A percentile compares a stretch with the other conserved stretches of the same genome.
Evolutionary conservation across 2,888 invertebrate species (phyloP).

Genomic region (Drosophila rellima): DNA sequence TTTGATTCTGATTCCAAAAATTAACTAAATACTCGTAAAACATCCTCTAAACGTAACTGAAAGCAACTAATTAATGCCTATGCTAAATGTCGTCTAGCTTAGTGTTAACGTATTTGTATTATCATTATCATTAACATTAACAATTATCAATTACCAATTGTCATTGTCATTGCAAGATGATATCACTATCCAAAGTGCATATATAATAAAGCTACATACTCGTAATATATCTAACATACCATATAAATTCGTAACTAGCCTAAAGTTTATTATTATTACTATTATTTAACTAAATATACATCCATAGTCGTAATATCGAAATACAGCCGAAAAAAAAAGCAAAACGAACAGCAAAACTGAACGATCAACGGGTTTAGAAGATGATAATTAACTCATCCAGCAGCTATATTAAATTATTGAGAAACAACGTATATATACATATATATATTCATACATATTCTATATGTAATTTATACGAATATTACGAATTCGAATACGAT

Average conservation of each 20-base stretch:
- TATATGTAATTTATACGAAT: slow-evolving; percentile 24
- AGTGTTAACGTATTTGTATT: slow-evolving; percentile 43
- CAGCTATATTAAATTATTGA: slow-evolving; percentile 23
- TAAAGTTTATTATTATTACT: slow-evolving; percentile 41
- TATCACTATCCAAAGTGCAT: slow-evolving; percentile 57
- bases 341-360: slow-evolving; percentile 48
- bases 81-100: slow-evolving; percentile 80
- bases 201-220: slow-evolving; percentile 32
- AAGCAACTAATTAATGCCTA: slow-evolving; percentile 79
- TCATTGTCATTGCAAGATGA: slow-evolving; percentile 18
- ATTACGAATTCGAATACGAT: slow-evolving; percentile 19
- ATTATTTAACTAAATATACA: slow-evolving; percentile 56
- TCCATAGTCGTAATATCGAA: slow-evolving; percentile 25
- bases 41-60: slow-evolving; percentile 66
- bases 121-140: slow-evolving; percentile 19
- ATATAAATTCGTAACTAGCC: slow-evolving; percentile 49
- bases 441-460: slow-evolving; percentile 16
- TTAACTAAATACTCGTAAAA: slow-evolving; percentile 39
- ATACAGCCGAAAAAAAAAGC: slow-evolving; percentile 5
- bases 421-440: slow-evolving; percentile 9
- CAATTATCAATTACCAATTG: slow-evolving; percentile 21
- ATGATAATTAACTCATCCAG: slow-evolving; percentile 15
- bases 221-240: slow-evolving; percentile 43
- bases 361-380: slow-evolving; percentile 57
- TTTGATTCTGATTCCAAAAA: slow-evolving; percentile 35